Base-by-base conservation (phyloP, 2,797 vertebrate genomes). In the Petrocephalus sullivani region DNA sequence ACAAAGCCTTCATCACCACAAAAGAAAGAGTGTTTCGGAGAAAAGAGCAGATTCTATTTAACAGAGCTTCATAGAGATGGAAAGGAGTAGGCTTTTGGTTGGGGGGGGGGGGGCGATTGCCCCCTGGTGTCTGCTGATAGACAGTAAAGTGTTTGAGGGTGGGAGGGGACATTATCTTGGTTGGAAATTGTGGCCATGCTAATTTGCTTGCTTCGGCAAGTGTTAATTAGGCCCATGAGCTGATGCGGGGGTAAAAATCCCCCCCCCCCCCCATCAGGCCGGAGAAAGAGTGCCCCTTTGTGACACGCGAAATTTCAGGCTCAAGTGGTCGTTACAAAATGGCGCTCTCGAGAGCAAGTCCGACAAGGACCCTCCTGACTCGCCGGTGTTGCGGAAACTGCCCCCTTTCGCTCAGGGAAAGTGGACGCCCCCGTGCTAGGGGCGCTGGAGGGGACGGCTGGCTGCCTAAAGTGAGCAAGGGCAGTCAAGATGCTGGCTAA, bases 11-110 rank as follows among this genome's bases (percentile, higher is more conserved):
- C 90, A 91, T 92, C 92, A 9, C 16, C 93, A 96, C 95, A 96
- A 96, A 95, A 94, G 95, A 94, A 95, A 94, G 95, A 94, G 93
- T 94, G 92, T 93, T 37, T 84, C 90, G 92, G 94, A 96, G 96
- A 96, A 95, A 97, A 97, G 95, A 96, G 95, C 94, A 94, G 95
- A 94, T 96, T 96, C 96, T 96, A 96, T 95, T 95, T 96, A 96
- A 95, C 96, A 97, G 98, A 94, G 92, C 92, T 94, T 95, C 92
- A 95, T 96, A 96, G 94, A 96, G 92, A 96, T 97, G 97, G 96
- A 96, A 97, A 96, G 90, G 94, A 91, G 88, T 92, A 92, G 92
- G 95, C 94, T 92, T 95, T 95, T 95, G 94, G 94, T 93, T 89
- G 51, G 93, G 94, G 94, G 93, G 88, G 91, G 91, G 94, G 92